Evolutionary conservation across 2,888 invertebrate species (phyloP), one percentile per base, ranked within the genome.

Genomic region (Pyrocoelia pectoralis): DNA sequence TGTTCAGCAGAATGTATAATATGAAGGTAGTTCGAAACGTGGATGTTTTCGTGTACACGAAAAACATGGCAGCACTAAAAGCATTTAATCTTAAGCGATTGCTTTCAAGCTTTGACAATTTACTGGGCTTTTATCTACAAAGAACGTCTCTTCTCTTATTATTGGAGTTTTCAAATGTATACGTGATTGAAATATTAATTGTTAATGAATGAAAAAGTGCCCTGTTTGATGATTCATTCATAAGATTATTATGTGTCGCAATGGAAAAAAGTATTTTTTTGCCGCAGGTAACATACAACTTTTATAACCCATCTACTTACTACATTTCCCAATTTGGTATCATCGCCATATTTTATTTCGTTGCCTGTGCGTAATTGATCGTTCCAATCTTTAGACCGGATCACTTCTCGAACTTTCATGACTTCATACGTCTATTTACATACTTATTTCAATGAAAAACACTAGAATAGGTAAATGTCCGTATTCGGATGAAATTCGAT

Each of bases 41-140:
- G 43, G 29, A 53, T 29, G 41, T 53, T 53, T 53, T 49, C 33
- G 33, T 53, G 38, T 46, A 49, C 10, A 48, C 14, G 33, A 55
- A 61, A 33, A 56, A 57, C 33, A 53, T 17, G 50, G 55, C 46
- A 49, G 17, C 50, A 28, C 24, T 61, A 29, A 55, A 64, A 50
- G 61, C 61, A 40, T 48, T 56, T 59, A 62, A 66, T 56, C 59
- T 66, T 66, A 66, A 61, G 60, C 62, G 66, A 66, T 66, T 59
- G 66, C 62, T 66, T 59, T 59, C 56, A 59, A 51, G 56, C 59
- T 66, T 66, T 62, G 66, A 66, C 62, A 66, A 62, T 66, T 66
- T 66, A 49, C 40, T 56, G 10, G n/a, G 53, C 59, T 59, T 64
- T 64, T 59, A 56, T 56, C 40, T 56, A 51, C 43, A 56, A 56